Evolutionary conservation across 1,140 invertebrate species (phyloP), one percentile per base, ranked within the genome.

Genomic region (Leptopilina clavipes): DNA sequence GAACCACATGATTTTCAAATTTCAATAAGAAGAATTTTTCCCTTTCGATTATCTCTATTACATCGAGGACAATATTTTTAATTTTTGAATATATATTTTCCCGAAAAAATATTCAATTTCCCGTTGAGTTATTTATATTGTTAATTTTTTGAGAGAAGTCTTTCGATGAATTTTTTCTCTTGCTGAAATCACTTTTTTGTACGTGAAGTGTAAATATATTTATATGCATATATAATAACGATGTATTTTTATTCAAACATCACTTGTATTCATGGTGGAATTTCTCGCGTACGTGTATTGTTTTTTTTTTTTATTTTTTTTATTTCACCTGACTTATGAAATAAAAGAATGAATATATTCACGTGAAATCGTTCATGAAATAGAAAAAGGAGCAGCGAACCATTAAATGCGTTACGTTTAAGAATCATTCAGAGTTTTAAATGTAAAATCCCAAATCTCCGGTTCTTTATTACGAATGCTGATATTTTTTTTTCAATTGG

Each of bases 241-340:
- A 7, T 14, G 25, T n/a, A 1, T 65, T 65, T 65, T 14, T 65
- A 65, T 65, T 65, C 25, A 65, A 31, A 31, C 14, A 31, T 37
- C 59, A 65, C 19, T n/a, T 31, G 59, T n/a, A 65, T 65, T 65
- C 22, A 65, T 65, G 59, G 14, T n/a, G 59, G 25, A 31, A 31
- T 31, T 11, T 65, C n/a, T 31, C 10, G 22, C 5, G 22, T 65
- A 31, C 25, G 12, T 65, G 59, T 40, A 3, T 40, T 40, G 6
- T 9, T 9, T 40, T 40, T 9, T 40, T 40, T 40, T 40, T 40
- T 40, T n/a, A n/a, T n/a, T 40, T 40, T 40, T 31, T 31, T 65
- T 65, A 12, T 65, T 65, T 12, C 14, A 12, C 12, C 25, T 12
- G 31, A n/a, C 12, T 31, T 65, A 8, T 37, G 25, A 22, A 37